A percentile compares a stretch with the other conserved stretches of the same genome.
Conservation (phyloP, 2,113 vertebrate species). For the Gobiocypris rarus region DNA sequence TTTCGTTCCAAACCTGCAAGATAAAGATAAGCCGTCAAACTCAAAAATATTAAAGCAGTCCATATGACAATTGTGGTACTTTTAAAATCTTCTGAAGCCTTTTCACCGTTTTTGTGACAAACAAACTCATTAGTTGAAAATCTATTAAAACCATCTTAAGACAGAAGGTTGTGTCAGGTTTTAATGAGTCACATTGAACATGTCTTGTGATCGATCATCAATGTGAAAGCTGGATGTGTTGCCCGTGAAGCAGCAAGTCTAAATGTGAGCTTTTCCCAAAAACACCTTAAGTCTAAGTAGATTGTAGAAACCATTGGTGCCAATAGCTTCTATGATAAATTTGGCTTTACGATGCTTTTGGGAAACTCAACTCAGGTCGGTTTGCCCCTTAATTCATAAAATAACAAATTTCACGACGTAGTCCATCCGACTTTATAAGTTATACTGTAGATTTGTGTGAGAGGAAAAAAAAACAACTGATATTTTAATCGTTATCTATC, state of each 20-base stretch:
- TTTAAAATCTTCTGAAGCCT: not conserved
- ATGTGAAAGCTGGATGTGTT: not conserved
- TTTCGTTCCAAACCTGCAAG: not conserved
- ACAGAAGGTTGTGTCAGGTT: not conserved
- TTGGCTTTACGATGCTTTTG: not conserved
- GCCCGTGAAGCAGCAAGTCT: not conserved
- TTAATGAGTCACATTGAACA: not conserved
- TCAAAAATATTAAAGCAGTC: not conserved
- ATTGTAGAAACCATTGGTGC: not conserved
- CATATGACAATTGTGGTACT: not conserved
- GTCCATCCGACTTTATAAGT: too few relatives aligned
- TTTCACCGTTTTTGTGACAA: not conserved
- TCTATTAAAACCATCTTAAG: not conserved
- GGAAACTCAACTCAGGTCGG: not conserved
- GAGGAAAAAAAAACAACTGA: too few relatives aligned
- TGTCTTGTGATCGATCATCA: not conserved
- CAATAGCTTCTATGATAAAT: not conserved
- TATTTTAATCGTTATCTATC: not conserved
- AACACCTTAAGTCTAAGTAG: not conserved
- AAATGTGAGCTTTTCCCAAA: not conserved
- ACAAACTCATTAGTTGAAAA: not conserved
- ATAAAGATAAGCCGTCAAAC: not conserved
- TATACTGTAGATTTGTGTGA: not conserved
- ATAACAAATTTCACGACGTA: not conserved
- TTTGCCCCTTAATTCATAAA: not conserved